phyloP scores from a whole-genome alignment of 2,113 vertebrate species.

The Elachura formosa region DNA sequence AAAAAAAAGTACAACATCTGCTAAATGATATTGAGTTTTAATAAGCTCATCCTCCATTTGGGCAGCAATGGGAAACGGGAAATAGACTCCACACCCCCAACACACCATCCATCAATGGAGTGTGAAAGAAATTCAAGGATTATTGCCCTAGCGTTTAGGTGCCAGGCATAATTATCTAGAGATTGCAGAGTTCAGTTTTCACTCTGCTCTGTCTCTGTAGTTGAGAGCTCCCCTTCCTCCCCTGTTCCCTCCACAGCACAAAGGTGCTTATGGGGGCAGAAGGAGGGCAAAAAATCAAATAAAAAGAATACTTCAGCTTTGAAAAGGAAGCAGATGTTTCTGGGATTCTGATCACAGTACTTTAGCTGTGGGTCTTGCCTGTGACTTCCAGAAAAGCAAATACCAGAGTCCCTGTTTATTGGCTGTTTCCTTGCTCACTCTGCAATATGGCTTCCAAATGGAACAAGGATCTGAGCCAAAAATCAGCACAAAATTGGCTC shows the following conservation, averaged over 20 bases:
- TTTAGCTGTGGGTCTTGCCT: not conserved
- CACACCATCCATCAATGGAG: constrained; percentile 28
- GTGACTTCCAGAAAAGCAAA: constrained; percentile 16
- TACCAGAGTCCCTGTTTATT: constrained; percentile 15
- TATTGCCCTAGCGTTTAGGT: constrained; percentile 2
- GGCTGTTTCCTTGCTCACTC: constrained; percentile 18
- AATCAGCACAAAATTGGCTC: not conserved
- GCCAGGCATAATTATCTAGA: constrained; percentile 1
- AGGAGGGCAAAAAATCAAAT: not conserved
- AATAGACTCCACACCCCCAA: not conserved
- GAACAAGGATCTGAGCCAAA: constrained; percentile 8
- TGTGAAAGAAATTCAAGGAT: constrained; percentile 42
- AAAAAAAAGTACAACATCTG: not conserved
- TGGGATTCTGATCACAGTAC: not conserved
- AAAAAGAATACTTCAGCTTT: not conserved
- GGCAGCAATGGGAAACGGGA: constrained; percentile 24
- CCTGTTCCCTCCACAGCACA: not conserved
- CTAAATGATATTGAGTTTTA: not conserved
- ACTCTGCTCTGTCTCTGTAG: not conserved
- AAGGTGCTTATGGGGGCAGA: not conserved
- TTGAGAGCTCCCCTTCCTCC: not conserved
- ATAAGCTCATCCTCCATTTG: not conserved
- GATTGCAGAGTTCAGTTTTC: not conserved
- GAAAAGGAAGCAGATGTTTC: constrained; percentile 51
- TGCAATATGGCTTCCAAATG: constrained; percentile 37